Conservation (phyloP, 2,797 vertebrate species). For the Poecilia velifera region DNA sequence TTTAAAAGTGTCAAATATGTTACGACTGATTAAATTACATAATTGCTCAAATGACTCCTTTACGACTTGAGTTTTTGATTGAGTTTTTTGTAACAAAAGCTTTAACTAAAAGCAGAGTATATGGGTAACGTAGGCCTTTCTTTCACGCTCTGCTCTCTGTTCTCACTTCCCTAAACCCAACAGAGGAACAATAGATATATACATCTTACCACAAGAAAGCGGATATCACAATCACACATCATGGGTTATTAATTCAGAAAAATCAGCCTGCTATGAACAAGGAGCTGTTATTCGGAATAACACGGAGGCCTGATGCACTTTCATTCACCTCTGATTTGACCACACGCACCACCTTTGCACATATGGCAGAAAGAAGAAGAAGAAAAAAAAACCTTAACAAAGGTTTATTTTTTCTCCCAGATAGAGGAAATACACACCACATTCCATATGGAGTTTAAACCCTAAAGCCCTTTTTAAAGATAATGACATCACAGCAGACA, state of each 20-base stretch:
- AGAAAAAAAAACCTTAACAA: conserved; percentile 7
- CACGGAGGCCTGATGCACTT: conserved; percentile 14
- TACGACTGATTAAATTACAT: neutral
- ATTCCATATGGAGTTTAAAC: conserved; percentile 14
- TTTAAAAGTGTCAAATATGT: too few relatives aligned
- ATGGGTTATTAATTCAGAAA: neutral
- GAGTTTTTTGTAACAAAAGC: neutral
- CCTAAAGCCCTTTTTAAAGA: conserved; percentile 30
- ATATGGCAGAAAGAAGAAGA: conserved; percentile 35
- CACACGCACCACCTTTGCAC: conserved; percentile 49
- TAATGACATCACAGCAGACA: conserved; percentile 16
- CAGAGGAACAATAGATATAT: conserved; percentile 14
- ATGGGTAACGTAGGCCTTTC: neutral
- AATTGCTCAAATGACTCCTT: neutral
- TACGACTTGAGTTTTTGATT: neutral
- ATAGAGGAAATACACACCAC: conserved; percentile 44
- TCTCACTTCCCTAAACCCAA: conserved; percentile 1
- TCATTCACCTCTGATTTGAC: conserved; percentile 41
- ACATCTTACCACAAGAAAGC: conserved; percentile 24
- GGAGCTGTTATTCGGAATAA: neutral
- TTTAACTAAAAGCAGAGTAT: conserved; percentile 4
- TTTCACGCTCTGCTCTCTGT: neutral
- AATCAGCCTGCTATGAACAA: neutral
- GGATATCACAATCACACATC: conserved; percentile 4
- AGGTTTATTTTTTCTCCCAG: conserved; percentile 58